These are phyloP conservation scores for human (Homo sapiens) DNA, from an alignment of 2,113 vertebrate species.

Conservation along the genomic window GRCh38 chr17:2252501-2253000, in stretches of 20 bases:
- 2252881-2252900: background rate
- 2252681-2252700: background rate
- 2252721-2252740: background rate
- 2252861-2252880: background rate
- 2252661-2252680: background rate
- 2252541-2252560: background rate
- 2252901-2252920: constrained; percentile 2
- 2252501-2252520: background rate
- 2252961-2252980: background rate
- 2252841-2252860: background rate
- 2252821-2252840: background rate
- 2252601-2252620: constrained; percentile 24
- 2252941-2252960: constrained; percentile 31
- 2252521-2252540: background rate
- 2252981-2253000: background rate
- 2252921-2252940: background rate
- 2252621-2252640: constrained; percentile 37
- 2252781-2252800: constrained; percentile 32
- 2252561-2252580: background rate
- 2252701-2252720: background rate
- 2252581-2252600: background rate
- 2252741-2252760: background rate
- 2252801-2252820: background rate
- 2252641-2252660: background rate
- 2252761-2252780: background rate